Percentiles rank a stretch among this genome's conserved stretches.
phyloP scores from a whole-genome alignment of 2,888 invertebrate species.

The Xestia c-nigrum region DNA sequence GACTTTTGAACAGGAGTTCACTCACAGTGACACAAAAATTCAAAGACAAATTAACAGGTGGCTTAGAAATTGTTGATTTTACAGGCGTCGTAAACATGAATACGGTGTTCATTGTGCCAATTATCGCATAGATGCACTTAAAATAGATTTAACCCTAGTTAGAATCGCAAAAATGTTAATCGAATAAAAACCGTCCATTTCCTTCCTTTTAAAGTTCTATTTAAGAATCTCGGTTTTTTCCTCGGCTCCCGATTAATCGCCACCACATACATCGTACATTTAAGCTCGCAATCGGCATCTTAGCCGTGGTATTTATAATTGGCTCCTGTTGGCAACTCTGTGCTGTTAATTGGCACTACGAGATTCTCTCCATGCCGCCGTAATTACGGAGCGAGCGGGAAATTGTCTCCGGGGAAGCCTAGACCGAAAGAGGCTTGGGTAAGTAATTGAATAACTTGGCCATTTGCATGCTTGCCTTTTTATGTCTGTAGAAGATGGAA shows the following conservation, averaged over 20 bases:
- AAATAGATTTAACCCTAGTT: background rate
- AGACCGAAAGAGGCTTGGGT: conserved; percentile 34
- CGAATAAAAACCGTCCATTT: conserved; percentile 14
- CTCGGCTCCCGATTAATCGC: conserved; percentile 25
- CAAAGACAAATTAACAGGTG: background rate
- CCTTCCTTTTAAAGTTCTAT: conserved; percentile 37
- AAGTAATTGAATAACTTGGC: conserved; percentile 54
- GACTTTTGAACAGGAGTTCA: background rate
- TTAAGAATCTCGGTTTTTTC: conserved; percentile 45
- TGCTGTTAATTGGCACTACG: conserved; percentile 74
- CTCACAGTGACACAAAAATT: background rate
- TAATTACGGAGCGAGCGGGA: conserved; percentile 69
- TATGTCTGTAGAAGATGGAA: background rate
- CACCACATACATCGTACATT: conserved; percentile 29
- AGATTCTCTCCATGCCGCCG: conserved; percentile 70
- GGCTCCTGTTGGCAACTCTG: conserved; percentile 65
- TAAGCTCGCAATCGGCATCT: conserved; percentile 59
- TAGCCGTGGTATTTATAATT: conserved; percentile 72
- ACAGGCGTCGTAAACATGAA: background rate
- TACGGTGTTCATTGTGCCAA: background rate
- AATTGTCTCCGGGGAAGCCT: conserved; percentile 57
- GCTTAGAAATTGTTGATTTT: background rate
- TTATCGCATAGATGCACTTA: background rate
- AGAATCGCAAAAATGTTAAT: conserved; percentile 12
- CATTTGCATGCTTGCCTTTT: conserved; percentile 38